Evolutionary conservation across 53 echinoderm and acorn worm species (phyloP), one percentile per base, ranked within the genome.

Genomic region (Echinarachnius parma): DNA sequence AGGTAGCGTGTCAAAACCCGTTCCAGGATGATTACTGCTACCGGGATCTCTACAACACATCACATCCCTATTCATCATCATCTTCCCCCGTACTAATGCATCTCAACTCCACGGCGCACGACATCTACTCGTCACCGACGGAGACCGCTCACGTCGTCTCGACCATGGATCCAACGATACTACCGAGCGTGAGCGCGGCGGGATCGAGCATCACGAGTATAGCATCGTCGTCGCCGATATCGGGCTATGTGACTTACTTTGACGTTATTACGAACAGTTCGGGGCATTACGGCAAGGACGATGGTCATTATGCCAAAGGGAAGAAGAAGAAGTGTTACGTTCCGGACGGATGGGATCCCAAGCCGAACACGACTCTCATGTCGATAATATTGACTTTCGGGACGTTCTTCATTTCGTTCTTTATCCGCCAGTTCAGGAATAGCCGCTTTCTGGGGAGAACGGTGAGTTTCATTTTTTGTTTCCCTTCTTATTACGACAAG

Each of bases 311-410:
- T 23, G 28, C 52, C 34, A 46, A 46, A 7, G 63, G 34, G 50
- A 74, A 37, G 48, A 75, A 72, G 57, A 72, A 60, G 21, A 61
- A 74, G 23, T 64, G 53, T 56, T 64, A 53, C 19, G 54, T 69
- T 32, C 81, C 81, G 0, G 77, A 69, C 3, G 68, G 78, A 20
- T 79, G 80, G 75, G 77, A 67, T 26, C 86, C 93, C 7, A 74
- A 77, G 48, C 96, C 96, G 14, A 96, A 96, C 74, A 91, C 91
- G 2, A 88, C 96, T 5, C 82, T 96, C 5, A 64, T 94, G 75
- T 91, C 96, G 4, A 87, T 84, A 5, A 96, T 91, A 59, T 77
- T 96, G 13, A 91, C 91, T 3, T 96, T 87, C 36, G 96, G 96
- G 26, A 96, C 96, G 3, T 96, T 91, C 78, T 85, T 96, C 75